A percentile compares a stretch with the other conserved stretches of the same genome.
Conservation (phyloP, 92 coral and sea anemone genomes). For the Paramuricea clavata region DNA sequence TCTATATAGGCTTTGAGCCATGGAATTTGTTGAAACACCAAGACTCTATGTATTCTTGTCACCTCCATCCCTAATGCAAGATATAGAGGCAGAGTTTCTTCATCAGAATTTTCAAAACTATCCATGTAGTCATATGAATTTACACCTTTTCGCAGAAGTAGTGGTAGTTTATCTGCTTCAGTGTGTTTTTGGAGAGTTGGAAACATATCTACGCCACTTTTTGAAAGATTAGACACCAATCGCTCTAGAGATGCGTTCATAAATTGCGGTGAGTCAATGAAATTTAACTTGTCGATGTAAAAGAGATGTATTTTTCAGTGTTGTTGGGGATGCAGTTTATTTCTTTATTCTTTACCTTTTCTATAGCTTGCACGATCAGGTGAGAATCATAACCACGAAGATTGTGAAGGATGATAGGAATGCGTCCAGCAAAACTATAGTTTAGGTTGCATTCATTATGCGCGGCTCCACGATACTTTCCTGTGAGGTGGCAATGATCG, state of each 20-base stretch:
- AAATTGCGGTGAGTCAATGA: constrained; percentile 60
- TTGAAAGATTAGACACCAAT: constrained; percentile 52
- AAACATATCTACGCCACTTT: constrained; percentile 30
- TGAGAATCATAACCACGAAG: constrained; percentile 63
- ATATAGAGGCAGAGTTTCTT: constrained; percentile 31
- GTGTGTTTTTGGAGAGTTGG: constrained; percentile 16
- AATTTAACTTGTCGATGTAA: too few relatives aligned
- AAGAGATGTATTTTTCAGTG: too few relatives aligned
- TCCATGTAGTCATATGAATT: constrained; percentile 27
- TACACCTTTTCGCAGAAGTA: constrained; percentile 20
- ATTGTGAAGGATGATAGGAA: constrained; percentile 34
- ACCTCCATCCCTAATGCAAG: constrained; percentile 25
- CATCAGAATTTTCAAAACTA: constrained; percentile 1
- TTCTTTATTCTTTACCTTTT: constrained; percentile 47
- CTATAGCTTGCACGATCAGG: constrained; percentile 63
- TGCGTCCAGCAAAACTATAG: constrained; percentile 24
- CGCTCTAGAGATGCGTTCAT: constrained; percentile 39
- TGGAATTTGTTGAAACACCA: constrained; percentile 30
- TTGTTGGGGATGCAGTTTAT: constrained; percentile 70
- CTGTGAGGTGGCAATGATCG: constrained; percentile 42
- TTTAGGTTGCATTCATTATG: constrained; percentile 55
- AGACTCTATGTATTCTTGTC: constrained; percentile 21
- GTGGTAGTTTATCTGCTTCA: background rate
- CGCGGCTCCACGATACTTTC: constrained; percentile 39
- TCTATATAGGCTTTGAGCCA: constrained; percentile 47